Evolutionary conservation across 1,140 invertebrate species (phyloP), one percentile per base, ranked within the genome.

Genomic region (Grapholita molesta): DNA sequence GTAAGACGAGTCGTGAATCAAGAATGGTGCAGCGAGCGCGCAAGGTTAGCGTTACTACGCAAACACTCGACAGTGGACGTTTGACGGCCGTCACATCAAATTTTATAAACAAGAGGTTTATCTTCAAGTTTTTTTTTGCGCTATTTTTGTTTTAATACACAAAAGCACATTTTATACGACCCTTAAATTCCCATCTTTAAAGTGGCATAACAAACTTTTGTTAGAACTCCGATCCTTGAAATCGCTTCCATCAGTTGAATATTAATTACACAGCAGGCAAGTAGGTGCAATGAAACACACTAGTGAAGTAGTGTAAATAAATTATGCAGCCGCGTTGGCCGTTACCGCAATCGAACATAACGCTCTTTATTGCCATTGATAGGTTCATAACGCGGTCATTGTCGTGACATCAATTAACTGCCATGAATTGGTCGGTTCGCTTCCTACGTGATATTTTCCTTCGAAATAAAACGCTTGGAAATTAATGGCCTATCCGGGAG

Each of bases 401-500:
- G 78, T 80, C 81, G 76, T 79, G 69, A 79, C 81, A 83, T 80
- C 74, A 83, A 84, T 86, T 85, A 82, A 81, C 73, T 73, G 66
- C 78, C 70, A 76, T 78, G 73, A 83, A 83, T 82, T 75, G 73
- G 71, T 70, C 73, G 75, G 70, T 73, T 71, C 69, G 69, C 72
- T 77, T 69, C 70, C 68, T 66, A 72, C 68, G 69, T 57, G 66
- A 77, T 79, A 76, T 80, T 76, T 83, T 74, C 66, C 35, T 78
- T 70, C 78, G 76, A 80, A 78, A 84, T 79, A 80, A 77, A 77
- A 70, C 53, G 66, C 70, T 70, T 72, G 69, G 71, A 75, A 80
- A 77, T 79, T 78, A 78, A 84, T 84, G 76, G 75, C 61, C 70
- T 70, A 82, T 76, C 70, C 61, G 53, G 57, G 24, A 67, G 57